Evolutionary conservation across 2,797 vertebrate species (phyloP).

Genomic region (Lagothrix lagotricha): DNA sequence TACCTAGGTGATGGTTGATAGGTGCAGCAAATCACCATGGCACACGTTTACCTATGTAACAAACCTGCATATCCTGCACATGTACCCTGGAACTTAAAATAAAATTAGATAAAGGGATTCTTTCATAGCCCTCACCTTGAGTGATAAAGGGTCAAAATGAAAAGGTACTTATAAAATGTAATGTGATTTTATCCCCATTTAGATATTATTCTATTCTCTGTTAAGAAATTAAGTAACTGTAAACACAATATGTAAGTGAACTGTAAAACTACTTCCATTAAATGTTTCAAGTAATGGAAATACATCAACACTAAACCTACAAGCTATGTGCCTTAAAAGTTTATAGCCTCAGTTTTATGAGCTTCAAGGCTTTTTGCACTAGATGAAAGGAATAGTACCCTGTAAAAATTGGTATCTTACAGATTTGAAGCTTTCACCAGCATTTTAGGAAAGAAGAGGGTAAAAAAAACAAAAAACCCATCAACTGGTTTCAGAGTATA

Average conservation of each 20-base stretch:
- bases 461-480: not conserved
- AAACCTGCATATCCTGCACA: not conserved
- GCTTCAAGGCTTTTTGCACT: constrained; percentile 71
- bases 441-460: constrained; percentile 43
- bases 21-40: not conserved
- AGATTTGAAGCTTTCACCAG: constrained; percentile 48
- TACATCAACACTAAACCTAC: constrained; percentile 15
- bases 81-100: not conserved
- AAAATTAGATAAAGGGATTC: not conserved
- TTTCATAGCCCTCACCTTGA: constrained; percentile 35
- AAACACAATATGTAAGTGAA: constrained; percentile 68
- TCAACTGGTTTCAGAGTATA: constrained; percentile 23
- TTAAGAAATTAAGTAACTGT: constrained; percentile 63
- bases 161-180: constrained; percentile 18
- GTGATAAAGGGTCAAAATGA: constrained; percentile 48
- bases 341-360: constrained; percentile 70
- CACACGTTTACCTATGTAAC: not conserved
- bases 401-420: constrained; percentile 63
- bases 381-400: constrained; percentile 66
- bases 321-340: constrained; percentile 70
- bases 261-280: constrained; percentile 72
- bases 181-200: not conserved
- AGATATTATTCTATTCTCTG: constrained; percentile 38
- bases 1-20: not conserved
- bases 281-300: constrained; percentile 55